Evolutionary conservation across 1,140 invertebrate species (phyloP).

Genomic region (Propsilocerus akamusi): DNA sequence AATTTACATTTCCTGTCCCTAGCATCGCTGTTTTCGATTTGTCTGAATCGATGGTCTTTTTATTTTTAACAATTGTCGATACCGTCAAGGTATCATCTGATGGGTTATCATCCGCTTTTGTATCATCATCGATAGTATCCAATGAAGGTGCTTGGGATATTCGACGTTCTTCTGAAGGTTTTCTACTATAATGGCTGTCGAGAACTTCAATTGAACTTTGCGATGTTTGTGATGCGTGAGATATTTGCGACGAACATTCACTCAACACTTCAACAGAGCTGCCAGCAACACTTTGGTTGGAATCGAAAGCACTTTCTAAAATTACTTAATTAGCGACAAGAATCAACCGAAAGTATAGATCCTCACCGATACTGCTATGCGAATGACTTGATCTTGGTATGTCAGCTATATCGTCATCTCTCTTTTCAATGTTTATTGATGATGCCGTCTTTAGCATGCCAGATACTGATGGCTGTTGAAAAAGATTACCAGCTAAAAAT

Average conservation of each 20-base stretch:
- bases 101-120: slow-evolving; percentile 4
- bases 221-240: slow-evolving; percentile 32
- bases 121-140: slow-evolving; percentile 11
- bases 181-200: slow-evolving; percentile 28
- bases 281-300: slow-evolving; percentile 23
- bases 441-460: not conserved
- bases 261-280: slow-evolving; percentile 11
- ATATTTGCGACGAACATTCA: slow-evolving; percentile 18
- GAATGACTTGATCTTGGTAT: not conserved
- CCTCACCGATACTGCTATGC: slow-evolving; percentile 8
- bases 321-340: not conserved
- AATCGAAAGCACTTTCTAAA: slow-evolving; percentile 18
- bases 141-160: slow-evolving; percentile 13
- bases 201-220: slow-evolving; percentile 42
- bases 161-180: slow-evolving; percentile 18
- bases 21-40: not conserved
- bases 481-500: slow-evolving; percentile 9
- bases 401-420: not conserved
- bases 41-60: not conserved
- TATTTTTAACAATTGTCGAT: not conserved
- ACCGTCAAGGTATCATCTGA: not conserved
- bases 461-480: not conserved
- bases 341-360: not conserved
- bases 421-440: not conserved
- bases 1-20: slow-evolving; percentile 6